These are phyloP conservation scores for Electrophaes corylata DNA, from an alignment of 2,888 invertebrate genomes.

Conservation along the genomic window DNA sequence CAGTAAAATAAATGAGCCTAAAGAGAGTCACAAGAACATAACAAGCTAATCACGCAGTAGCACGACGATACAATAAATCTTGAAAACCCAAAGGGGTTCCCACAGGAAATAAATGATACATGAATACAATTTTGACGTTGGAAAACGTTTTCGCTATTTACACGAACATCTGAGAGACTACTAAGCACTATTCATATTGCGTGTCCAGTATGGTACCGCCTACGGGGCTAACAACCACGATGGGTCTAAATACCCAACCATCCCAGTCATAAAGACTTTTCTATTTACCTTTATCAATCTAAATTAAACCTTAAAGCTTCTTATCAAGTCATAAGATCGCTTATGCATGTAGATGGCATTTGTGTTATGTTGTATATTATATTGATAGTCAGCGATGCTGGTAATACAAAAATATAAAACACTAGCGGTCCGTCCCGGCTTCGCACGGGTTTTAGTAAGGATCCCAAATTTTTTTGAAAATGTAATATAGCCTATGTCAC, in stretches of 20 bases:
- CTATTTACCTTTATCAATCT: background rate
- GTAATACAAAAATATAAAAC: slow-evolving; percentile 75
- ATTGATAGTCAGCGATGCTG: slow-evolving; percentile 21
- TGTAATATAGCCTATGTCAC: too few relatives aligned
- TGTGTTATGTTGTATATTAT: background rate
- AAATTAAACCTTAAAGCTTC: slow-evolving; percentile 10
- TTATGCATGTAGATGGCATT: background rate
- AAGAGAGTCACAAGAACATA: background rate
- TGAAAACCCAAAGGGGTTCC: slow-evolving; percentile 42
- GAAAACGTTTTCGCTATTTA: slow-evolving; percentile 58
- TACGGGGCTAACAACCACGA: slow-evolving; percentile 56
- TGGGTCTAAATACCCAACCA: slow-evolving; percentile 27
- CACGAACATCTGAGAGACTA: slow-evolving; percentile 51
- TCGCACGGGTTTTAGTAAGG: too few relatives aligned
- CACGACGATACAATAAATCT: slow-evolving; percentile 31
- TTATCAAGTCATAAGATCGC: background rate
- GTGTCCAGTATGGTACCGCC: slow-evolving; percentile 76
- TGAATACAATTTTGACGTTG: slow-evolving; percentile 55
- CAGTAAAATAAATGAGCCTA: background rate
- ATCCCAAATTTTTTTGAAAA: too few relatives aligned
- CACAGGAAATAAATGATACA: slow-evolving; percentile 53
- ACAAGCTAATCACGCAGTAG: slow-evolving; percentile 23
- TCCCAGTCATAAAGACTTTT: slow-evolving; percentile 15
- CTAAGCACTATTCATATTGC: slow-evolving; percentile 74
- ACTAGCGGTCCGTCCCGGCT: too few relatives aligned